Evolutionary conservation across 2,797 vertebrate species (phyloP), one percentile per base, ranked within the genome.

Genomic region (Margarornis squamiger): DNA sequence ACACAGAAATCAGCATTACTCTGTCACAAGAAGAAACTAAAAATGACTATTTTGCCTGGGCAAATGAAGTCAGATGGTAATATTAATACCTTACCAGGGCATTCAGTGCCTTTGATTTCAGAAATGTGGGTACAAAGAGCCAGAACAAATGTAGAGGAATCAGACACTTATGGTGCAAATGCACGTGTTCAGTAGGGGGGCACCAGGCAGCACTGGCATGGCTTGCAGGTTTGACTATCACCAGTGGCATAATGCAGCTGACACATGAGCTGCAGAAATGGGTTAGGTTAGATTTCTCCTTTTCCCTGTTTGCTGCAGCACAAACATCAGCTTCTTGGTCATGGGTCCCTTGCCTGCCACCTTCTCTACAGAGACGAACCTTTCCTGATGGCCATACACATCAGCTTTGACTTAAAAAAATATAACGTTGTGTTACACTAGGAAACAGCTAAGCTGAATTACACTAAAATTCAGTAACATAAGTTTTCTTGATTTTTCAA

Each of bases 171-270:
- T 1, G 18, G 8, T 41, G 41, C 29, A 82, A 55, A 59, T 8
- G 14, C 34, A 26, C 5, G 5, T 0, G 3, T 4, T 10, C 6
- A 5, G 3, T 6, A 22, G 10, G 8, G 9, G 32, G 26, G 23
- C 48, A 51, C 7, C 46, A 32, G 21, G 17, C 30, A 88, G 30
- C 14, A 32, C 38, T 10, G 24, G 23, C 38, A 34, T 1, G 51
- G 48, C 15, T 63, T 48, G 14, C 29, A 38, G 17, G 10, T 41
- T 62, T 58, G 55, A 14, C 3, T 45, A 10, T 24, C 39, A 30
- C 20, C 9, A 7, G 14, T 39, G 67, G 12, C 5, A 3, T 36
- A 65, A 27, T 2, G 9, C 5, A 7, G 32, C 32, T 82, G 61
- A 27, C 30, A 27, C 0, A 3, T 14, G 14, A 71, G 30, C 29